Base-by-base conservation (phyloP, 2,797 vertebrate genomes). In the Alcedo atthis region DNA sequence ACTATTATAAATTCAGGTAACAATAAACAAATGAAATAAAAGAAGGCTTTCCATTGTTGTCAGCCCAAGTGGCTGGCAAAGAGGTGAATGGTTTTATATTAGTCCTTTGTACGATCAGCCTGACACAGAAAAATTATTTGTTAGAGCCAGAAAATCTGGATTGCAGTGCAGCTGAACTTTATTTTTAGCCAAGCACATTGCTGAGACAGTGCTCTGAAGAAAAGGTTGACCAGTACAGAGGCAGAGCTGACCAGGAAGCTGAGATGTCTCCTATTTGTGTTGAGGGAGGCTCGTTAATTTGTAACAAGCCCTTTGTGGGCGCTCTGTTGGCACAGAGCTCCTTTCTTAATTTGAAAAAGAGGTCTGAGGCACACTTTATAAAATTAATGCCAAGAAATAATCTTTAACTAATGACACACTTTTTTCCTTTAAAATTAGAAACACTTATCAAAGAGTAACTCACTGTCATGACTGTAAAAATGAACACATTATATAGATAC, bases 371-470 rank as follows among this genome's bases (percentile, higher is more conserved):
- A 76, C 55, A 73, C 25, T 91, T 92, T 43, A 74, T 92, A 93
- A 93, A 93, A 93, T 91, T 83, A 91, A 86, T 86, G 63, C 59
- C 37, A 59, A 86, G 28, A 40, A 75, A 84, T 86, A 92, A 81
- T 88, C 59, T 95, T 88, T 89, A 94, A 93, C 90, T 94, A 88
- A 80, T 80, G 62, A 70, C 61, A 84, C 66, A 5, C 69, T 91
- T 94, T 92, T 71, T 68, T 37, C 15, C 15, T 84, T 85, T 84
- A 82, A 90, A 88, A 91, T 82, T 80, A 90, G 79, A 91, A 87
- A 87, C 78, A 87, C 75, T 93, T 94, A 84, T 86, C 58, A 75
- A 94, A 93, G 20, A 81, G 48, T 82, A 92, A 85, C 30, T 92
- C 79, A 53, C 32, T 95, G 76, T 81, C 76, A 75, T 73, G 81